Evolutionary conservation across 2,888 invertebrate species (phyloP).

Genomic region (Perizoma flavofasciatum): DNA sequence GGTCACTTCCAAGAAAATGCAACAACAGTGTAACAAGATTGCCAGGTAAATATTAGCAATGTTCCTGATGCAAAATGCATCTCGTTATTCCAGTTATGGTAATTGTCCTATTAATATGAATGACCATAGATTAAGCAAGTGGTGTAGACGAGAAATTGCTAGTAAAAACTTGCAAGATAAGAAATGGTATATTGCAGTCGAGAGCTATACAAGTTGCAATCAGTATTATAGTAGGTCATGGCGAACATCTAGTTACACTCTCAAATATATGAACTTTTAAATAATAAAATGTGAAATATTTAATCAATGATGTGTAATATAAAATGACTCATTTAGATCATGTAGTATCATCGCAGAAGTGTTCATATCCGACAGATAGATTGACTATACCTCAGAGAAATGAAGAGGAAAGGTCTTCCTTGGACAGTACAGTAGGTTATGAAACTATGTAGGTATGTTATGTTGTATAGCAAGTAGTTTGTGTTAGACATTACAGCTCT

Average conservation of each 20-base stretch:
- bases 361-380: neutral
- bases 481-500: no score
- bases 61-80: constrained; percentile 22
- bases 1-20: constrained; percentile 13
- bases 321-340: constrained; percentile 8
- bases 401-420: no score
- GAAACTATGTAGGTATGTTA: no score
- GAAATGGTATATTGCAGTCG: constrained; percentile 37
- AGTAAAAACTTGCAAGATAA: constrained; percentile 39
- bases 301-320: constrained; percentile 25
- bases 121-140: constrained; percentile 1
- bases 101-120: constrained; percentile 35
- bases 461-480: neutral
- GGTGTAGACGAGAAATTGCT: constrained; percentile 27
- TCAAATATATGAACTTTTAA: constrained; percentile 34
- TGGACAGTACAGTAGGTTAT: no score
- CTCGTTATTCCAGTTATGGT: constrained; percentile 43
- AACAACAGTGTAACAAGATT: constrained; percentile 13
- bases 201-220: constrained; percentile 43
- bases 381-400: no score
- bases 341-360: constrained; percentile 7
- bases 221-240: constrained; percentile 50
- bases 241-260: constrained; percentile 40
- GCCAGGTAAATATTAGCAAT: constrained; percentile 20
- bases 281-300: constrained; percentile 33